Evolutionary conservation across 2,888 invertebrate genomes (phyloP), one percentile per base, ranked within the genome.

Genomic region (Labia minor): DNA sequence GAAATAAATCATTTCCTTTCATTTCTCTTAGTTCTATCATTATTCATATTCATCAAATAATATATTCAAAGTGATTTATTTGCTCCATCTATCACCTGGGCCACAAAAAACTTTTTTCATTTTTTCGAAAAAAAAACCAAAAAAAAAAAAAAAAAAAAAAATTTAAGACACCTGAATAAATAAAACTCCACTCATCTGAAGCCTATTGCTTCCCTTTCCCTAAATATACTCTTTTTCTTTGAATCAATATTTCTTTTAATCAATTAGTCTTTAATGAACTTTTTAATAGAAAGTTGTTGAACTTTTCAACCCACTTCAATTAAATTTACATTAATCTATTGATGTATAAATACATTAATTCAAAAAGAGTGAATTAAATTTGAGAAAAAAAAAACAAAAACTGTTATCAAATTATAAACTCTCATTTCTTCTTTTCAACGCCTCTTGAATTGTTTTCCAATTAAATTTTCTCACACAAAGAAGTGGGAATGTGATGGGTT

Each of bases 101-200:
- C 3, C 16, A 14, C 14, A 3, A 49, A 49, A 49, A 49, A 49
- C 49, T 49, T 49, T 49, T 49, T 49, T 49, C 49, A 49, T 49
- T 49, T 49, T 49, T n/a, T 14, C 3, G n/a, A n/a, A n/a, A n/a
- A n/a, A n/a, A n/a, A n/a, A n/a, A n/a, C n/a, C n/a, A n/a, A n/a
- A n/a, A n/a, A n/a, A n/a, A n/a, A n/a, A n/a, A n/a, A n/a, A n/a
- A n/a, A n/a, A n/a, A n/a, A n/a, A n/a, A n/a, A 49, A 49, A 49
- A n/a, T 49, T 49, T 49, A 49, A 49, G 49, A 49, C 49, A 49
- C 49, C 49, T 49, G 49, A 49, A 49, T 49, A 49, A 49, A 49
- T 49, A 49, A 49, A 16, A 49, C 49, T 49, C 16, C 14, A 33
- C 33, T 33, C 11, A 11, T 11, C n/a, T n/a, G n/a, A n/a, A n/a